phyloP scores from a whole-genome alignment of 53 echinoderm and acorn worm species.

The Arbacia lixula region DNA sequence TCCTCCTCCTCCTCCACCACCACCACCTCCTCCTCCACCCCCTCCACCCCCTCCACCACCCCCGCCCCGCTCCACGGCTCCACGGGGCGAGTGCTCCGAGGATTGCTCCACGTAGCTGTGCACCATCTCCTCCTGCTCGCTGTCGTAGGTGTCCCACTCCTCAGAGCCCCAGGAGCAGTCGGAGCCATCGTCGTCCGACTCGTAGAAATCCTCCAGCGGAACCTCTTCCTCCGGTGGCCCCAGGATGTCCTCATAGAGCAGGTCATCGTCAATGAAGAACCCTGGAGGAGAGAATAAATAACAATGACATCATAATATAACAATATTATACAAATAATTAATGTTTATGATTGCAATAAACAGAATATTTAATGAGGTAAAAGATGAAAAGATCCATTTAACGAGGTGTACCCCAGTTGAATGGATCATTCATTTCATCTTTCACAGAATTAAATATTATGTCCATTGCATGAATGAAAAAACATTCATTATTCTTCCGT shows the following conservation, averaged over 20 bases:
- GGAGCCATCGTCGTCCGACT: slow-evolving; percentile 77
- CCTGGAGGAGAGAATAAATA: slow-evolving; percentile 31
- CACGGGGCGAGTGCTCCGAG: slow-evolving; percentile 64
- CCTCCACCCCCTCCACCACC: not conserved
- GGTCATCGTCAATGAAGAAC: slow-evolving; percentile 99
- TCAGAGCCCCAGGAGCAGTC: slow-evolving; percentile 97
- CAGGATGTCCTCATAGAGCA: slow-evolving; percentile 92
- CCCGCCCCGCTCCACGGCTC: slow-evolving; percentile 58
- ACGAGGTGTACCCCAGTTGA: too few relatives aligned
- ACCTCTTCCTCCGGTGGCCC: slow-evolving; percentile 77
- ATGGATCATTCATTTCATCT: too few relatives aligned
- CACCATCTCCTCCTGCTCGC: slow-evolving; percentile 86
- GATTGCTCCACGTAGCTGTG: slow-evolving; percentile 77
- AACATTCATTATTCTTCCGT: too few relatives aligned
- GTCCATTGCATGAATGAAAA: too few relatives aligned
- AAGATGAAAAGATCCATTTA: too few relatives aligned
- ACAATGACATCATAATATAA: not conserved
- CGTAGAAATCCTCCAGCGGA: slow-evolving; percentile 66
- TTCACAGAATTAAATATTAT: too few relatives aligned
- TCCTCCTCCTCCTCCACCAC: slow-evolving; percentile 4
- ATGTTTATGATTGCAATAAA: too few relatives aligned
- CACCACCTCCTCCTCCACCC: slow-evolving; percentile 47
- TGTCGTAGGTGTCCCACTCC: slow-evolving; percentile 96
- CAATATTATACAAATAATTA: too few relatives aligned
- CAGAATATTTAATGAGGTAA: too few relatives aligned